Evolutionary conservation across 35 echinoderm and acorn worm species (phyloP), one percentile per base, ranked within the genome.

Genomic region (Ptychodera flava): DNA sequence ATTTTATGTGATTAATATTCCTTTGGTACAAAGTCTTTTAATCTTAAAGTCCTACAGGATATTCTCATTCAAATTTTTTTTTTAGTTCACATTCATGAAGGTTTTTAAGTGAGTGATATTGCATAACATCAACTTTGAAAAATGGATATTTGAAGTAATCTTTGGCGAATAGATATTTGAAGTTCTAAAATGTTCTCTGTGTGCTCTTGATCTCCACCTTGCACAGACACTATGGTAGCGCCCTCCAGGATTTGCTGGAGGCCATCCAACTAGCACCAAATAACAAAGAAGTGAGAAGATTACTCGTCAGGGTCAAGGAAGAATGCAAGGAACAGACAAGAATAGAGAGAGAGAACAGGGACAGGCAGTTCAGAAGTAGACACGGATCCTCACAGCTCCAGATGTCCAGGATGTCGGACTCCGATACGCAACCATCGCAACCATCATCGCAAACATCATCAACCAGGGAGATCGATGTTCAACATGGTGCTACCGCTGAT

Each of bases 321-420:
- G 96, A 99, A 85, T 99, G 96, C 75, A 99, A 99, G 85, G 96
- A 99, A 33, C 92, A 99, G 29, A 91, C 96, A 28, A 94, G 88
- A 85, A 92, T 81, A 64, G 87, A 99, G 85, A 89, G 86, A 80
- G 95, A 97, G 45, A 64, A 64, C 22, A 64, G 45, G 22, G 45
- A 64, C 22, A 64, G 45, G 22, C 6, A 6, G 6, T 12, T 22
- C 45, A 64, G 22, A 6, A 64, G 45, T 12, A 6, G 6, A 64
- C 45, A 64, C 22, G 45, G 45, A 12, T 6, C 45, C 22, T 64
- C 45, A 64, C 45, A 64, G 6, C 45, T 22, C 6, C 6, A 64
- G 22, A 64, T 64, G 45, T 12, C 6, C 22, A 6, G 22, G 6
- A 22, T 64, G 22, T 64, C 45, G 22, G 45, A 64, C 22, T 22